Base-by-base conservation (phyloP, 2,888 invertebrate genomes). In the Conus canariensis region DNA sequence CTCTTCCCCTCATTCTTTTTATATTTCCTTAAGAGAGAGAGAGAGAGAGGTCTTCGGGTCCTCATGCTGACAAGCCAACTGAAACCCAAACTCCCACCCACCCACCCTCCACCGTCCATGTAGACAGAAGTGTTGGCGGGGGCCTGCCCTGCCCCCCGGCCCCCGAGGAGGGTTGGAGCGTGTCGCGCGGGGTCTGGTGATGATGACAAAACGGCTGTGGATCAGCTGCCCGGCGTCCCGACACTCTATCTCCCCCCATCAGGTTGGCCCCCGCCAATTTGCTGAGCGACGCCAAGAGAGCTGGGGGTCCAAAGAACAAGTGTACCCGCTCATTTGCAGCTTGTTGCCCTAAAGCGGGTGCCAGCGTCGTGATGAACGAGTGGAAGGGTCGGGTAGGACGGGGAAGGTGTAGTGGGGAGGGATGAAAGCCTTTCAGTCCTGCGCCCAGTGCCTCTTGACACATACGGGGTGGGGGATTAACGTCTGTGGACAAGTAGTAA, bases 271-370 rank as follows among this genome's bases (percentile, higher is more conserved):
- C 82, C 67, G 83, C 25, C 80, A 88, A 82, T 82, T 82, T 67
- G 83, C 80, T 67, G 83, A 59, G 64, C 67, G 64, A 12, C 59
- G 80, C 60, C 56, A n/a, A 67, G 56, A 67, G 60, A 45, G 22
- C 30, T 2, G 14, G 45, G 56, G 45, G 83, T 22, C 64, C n/a
- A 64, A 64, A 88, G 83, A 60, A 88, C 83, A 88, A 83, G 64
- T 67, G 83, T 64, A 88, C 88, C 83, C 88, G 83, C 6, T 88
- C 64, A 82, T 88, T 88, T 88, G 60, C 82, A 82, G 88, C 80
- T 80, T 60, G 88, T 77, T 60, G 60, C 77, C 45, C 88, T 30
- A 88, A 60, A 88, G 77, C 88, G 60, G 88, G 80, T 77, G 77
- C 60, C 77, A 74, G 22, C 10, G 60, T n/a, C 80, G 58, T 88